Conservation (phyloP, 2,797 vertebrate species). For the Scomberomorus guttatus region DNA sequence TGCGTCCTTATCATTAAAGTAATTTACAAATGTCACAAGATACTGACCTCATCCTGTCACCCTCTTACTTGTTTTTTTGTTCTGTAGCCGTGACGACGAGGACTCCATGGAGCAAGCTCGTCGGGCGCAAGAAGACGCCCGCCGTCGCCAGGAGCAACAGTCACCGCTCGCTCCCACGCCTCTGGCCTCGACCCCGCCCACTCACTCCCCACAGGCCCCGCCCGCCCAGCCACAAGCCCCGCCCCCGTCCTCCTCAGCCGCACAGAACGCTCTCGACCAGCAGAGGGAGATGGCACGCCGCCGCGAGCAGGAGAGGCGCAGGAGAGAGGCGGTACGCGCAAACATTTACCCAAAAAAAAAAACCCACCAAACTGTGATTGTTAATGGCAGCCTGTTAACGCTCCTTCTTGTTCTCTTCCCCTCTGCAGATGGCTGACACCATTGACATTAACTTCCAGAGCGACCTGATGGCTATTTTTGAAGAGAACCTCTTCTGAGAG, state of each 20-base stretch:
- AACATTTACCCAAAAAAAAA: neutral
- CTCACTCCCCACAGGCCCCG: slow-evolving; percentile 82
- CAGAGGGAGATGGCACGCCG: slow-evolving; percentile 92
- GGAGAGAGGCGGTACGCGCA: slow-evolving; percentile 89
- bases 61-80: neutral
- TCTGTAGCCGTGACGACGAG: slow-evolving; percentile 89
- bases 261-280: slow-evolving; percentile 91
- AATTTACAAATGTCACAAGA: neutral
- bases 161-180: slow-evolving; percentile 83
- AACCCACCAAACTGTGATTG: neutral
- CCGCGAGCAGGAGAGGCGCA: slow-evolving; percentile 91
- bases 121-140: slow-evolving; percentile 74
- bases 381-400: fast-evolving
- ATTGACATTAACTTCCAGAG: slow-evolving; percentile 98
- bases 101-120: slow-evolving; percentile 86
- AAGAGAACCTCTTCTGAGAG: slow-evolving; percentile 93
- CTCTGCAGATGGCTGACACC: slow-evolving; percentile 90
- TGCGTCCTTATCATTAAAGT: neutral
- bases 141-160: slow-evolving; percentile 87
- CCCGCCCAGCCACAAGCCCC: slow-evolving; percentile 75
- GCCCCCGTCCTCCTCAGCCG: slow-evolving; percentile 72
- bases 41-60: neutral
- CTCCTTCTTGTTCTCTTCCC: neutral
- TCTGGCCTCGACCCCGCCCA: slow-evolving; percentile 76
- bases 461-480: slow-evolving; percentile 95